Percentiles rank a stretch among this genome's conserved stretches.
Evolutionary conservation across 2,113 vertebrate species (phyloP).

Genomic region (Eclectus roratus): DNA sequence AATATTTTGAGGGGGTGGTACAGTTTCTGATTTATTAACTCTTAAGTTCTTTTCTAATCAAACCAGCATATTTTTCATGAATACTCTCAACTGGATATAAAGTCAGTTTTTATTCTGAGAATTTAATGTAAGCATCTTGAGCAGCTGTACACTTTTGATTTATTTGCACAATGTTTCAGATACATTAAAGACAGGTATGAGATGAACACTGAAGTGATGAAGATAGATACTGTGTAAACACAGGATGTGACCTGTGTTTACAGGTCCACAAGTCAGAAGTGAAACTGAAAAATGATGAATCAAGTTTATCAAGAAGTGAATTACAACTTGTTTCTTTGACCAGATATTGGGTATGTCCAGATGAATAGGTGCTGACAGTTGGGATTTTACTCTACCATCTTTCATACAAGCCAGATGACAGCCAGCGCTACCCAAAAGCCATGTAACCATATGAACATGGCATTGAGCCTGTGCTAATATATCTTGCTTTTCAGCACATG

Average conservation of each 20-base stretch:
- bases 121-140: background rate
- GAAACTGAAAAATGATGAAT: background rate
- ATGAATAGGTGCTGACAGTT: background rate
- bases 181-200: background rate
- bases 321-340: background rate
- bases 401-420: background rate
- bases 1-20: background rate
- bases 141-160: background rate
- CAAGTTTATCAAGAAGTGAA: background rate
- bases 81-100: background rate
- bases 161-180: background rate
- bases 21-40: background rate
- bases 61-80: background rate
- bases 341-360: background rate
- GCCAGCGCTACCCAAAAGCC: background rate
- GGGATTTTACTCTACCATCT: background rate
- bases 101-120: background rate
- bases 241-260: background rate
- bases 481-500: slow-evolving; percentile 17
- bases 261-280: background rate
- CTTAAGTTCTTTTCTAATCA: background rate
- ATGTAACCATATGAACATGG: background rate
- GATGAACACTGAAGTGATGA: background rate
- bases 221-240: background rate
- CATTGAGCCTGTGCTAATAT: background rate